Conservation (phyloP, 2,797 vertebrate species). For the Alauda arvensis region DNA sequence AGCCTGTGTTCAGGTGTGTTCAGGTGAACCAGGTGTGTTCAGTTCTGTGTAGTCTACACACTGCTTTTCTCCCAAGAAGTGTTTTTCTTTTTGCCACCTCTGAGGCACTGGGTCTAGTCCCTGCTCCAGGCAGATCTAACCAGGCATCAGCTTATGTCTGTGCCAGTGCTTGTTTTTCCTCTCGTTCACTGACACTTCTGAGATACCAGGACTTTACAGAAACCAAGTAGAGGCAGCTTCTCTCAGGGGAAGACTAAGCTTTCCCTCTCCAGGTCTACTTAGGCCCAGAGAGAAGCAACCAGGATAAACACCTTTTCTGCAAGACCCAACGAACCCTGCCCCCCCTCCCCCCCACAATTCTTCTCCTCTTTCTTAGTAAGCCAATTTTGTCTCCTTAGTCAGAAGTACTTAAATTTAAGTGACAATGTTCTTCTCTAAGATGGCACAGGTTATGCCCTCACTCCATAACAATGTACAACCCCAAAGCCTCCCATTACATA, state of each 20-base stretch:
- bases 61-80: neutral
- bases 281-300: neutral
- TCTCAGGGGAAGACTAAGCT: neutral
- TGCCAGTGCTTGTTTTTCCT: neutral
- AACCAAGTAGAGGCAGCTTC: neutral
- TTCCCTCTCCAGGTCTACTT: neutral
- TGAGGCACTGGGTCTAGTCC: neutral
- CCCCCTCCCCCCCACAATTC: neutral
- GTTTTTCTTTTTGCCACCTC: neutral
- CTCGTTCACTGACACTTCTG: neutral
- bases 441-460: neutral
- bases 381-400: neutral
- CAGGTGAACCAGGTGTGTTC: too few relatives aligned
- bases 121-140: neutral
- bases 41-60: neutral
- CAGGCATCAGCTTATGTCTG: neutral
- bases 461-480: neutral
- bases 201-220: neutral
- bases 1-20: neutral
- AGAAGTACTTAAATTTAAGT: neutral
- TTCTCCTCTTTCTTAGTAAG: neutral
- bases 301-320: neutral
- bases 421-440: neutral
- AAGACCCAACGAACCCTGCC: neutral
- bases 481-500: neutral